phyloP scores from a whole-genome alignment of 2,888 invertebrate genomes.

The Parnassius glacialis region DNA sequence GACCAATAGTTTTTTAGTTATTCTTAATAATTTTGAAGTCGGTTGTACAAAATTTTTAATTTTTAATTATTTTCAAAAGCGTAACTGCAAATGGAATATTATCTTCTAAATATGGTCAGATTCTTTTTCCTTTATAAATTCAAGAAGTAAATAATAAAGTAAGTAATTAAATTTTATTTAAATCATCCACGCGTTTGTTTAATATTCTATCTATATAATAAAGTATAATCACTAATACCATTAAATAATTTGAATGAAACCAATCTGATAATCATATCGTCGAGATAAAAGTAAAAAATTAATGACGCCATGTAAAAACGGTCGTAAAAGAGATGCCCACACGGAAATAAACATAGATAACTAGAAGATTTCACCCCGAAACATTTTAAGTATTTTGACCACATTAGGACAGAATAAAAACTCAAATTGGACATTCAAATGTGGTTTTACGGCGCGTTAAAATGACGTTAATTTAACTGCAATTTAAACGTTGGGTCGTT shows the following conservation, averaged over 20 bases:
- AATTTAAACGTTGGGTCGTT: constrained; percentile 40
- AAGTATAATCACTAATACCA: constrained; percentile 19
- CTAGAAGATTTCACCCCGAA: constrained; percentile 9
- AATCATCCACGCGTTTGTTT: constrained; percentile 17
- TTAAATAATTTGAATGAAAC: constrained; percentile 16
- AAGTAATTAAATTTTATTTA: constrained; percentile 13
- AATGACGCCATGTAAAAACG: constrained; percentile 17
- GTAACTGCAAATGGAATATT: too few relatives aligned
- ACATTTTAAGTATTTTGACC: constrained; percentile 20
- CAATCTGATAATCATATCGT: constrained; percentile 9
- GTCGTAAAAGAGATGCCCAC: constrained; percentile 22
- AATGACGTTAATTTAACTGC: constrained; percentile 45
- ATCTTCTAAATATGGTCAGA: not conserved
- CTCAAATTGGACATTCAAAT: constrained; percentile 46
- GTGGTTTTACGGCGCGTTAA: constrained; percentile 51
- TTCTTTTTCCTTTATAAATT: not conserved
- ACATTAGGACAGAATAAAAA: constrained; percentile 48
- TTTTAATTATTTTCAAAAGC: too few relatives aligned
- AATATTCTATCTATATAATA: too few relatives aligned
- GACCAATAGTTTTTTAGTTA: too few relatives aligned
- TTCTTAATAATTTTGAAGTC: too few relatives aligned
- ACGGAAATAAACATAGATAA: constrained; percentile 22
- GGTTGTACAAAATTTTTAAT: too few relatives aligned
- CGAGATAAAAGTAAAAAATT: constrained; percentile 22
- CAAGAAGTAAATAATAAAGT: constrained; percentile 1